Percentiles rank a stretch among this genome's conserved stretches.
phyloP scores from a whole-genome alignment of 92 coral and sea anemone genomes.

The Hydrozoanthus gracilis region DNA sequence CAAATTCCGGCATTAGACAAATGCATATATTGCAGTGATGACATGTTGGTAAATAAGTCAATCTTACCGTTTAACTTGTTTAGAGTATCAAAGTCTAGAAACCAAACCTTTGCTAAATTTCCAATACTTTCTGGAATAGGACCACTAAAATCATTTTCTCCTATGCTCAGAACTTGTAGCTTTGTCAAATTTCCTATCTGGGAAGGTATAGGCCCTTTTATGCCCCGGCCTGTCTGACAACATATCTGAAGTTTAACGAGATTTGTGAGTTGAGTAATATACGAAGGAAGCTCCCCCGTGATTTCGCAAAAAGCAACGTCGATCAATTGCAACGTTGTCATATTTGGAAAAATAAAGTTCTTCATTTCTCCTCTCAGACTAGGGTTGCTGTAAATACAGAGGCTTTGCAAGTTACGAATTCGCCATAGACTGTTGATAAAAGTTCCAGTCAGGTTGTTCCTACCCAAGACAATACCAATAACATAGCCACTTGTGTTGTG shows the following conservation, averaged over 20 bases:
- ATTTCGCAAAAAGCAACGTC: constrained; percentile 60
- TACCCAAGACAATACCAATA: constrained; percentile 58
- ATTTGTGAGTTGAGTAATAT: constrained; percentile 11
- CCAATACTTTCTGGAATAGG: constrained; percentile 25
- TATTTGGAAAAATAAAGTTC: constrained; percentile 68
- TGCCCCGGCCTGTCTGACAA: constrained; percentile 61
- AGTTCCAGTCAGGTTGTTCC: constrained; percentile 66
- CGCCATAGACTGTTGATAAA: constrained; percentile 74
- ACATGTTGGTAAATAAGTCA: constrained; percentile 18
- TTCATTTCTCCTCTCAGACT: constrained; percentile 55
- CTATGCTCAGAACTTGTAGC: constrained; percentile 30
- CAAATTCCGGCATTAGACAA: constrained; percentile 19
- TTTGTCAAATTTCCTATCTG: constrained; percentile 31
- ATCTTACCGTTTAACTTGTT: background rate
- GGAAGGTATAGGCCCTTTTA: background rate
- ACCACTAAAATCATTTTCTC: constrained; percentile 38
- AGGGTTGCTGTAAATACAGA: constrained; percentile 56
- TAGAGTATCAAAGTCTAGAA: constrained; percentile 39
- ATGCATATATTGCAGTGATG: constrained; percentile 32
- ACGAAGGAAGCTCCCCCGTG: constrained; percentile 50
- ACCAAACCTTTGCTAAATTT: constrained; percentile 1
- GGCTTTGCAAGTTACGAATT: constrained; percentile 77
- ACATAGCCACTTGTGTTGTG: constrained; percentile 58
- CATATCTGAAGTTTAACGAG: constrained; percentile 73
- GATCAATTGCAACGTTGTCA: constrained; percentile 69